A percentile compares a stretch with the other conserved stretches of the same genome.
Conservation (phyloP, 2,113 vertebrate species). For the Apteryx mantelli region DNA sequence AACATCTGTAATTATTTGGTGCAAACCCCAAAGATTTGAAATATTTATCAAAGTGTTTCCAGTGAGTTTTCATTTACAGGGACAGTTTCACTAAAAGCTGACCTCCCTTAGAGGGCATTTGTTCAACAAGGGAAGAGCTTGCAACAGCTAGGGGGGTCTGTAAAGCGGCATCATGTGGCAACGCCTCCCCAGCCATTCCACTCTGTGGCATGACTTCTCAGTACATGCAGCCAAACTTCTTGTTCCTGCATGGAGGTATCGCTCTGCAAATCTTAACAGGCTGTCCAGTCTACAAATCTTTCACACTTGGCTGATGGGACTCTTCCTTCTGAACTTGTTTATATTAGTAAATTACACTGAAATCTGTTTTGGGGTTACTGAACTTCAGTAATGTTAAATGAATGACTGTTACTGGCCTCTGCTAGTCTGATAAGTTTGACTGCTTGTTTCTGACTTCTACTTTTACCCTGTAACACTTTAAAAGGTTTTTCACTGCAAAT, state of each 20-base stretch:
- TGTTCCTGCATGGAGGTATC: not conserved
- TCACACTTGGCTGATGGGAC: not conserved
- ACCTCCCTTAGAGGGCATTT: not conserved
- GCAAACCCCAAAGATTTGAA: not conserved
- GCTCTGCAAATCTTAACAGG: not conserved
- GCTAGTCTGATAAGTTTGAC: not conserved
- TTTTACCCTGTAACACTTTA: not conserved
- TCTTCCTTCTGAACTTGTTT: not conserved
- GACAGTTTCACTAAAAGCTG: not conserved
- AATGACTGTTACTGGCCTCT: not conserved
- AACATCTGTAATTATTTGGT: not conserved
- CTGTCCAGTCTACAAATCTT: not conserved
- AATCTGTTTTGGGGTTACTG: not conserved
- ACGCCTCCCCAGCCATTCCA: not conserved
- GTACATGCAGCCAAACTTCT: not conserved
- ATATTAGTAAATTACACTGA: not conserved
- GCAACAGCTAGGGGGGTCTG: not conserved
- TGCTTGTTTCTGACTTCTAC: not conserved
- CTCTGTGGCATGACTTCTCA: accelerated
- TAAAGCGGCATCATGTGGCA: not conserved
- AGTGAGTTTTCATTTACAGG: not conserved
- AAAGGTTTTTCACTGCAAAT: not conserved
- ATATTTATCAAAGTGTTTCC: not conserved
- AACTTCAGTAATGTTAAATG: not conserved
- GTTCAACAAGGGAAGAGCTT: not conserved